phyloP scores from a whole-genome alignment of 1,140 invertebrate species.

The Sipha flava region DNA sequence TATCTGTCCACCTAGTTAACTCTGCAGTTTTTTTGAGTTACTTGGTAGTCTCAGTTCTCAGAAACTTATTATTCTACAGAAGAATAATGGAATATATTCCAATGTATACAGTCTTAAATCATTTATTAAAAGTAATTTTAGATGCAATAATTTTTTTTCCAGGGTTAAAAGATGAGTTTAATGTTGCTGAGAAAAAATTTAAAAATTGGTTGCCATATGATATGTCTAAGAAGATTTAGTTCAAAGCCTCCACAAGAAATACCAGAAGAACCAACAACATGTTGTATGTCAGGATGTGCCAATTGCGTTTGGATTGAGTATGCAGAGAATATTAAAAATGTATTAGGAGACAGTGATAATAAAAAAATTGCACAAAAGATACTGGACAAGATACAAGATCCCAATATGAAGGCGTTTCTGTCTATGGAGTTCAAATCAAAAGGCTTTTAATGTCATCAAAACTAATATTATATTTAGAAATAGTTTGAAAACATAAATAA shows the following conservation, averaged over 20 bases:
- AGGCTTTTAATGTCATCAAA: not conserved
- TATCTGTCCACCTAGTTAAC: too few species aligned
- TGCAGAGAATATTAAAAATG: conserved; percentile 66
- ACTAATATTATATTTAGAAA: not conserved
- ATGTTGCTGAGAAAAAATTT: not conserved
- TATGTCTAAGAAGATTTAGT: not conserved
- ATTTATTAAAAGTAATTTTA: too few species aligned
- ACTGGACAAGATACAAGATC: conserved; percentile 67
- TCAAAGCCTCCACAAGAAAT: conserved; percentile 37
- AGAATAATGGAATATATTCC: too few species aligned
- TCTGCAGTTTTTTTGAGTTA: too few species aligned
- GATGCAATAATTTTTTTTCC: not conserved
- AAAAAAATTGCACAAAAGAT: conserved; percentile 61
- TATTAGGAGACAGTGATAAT: conserved; percentile 56
- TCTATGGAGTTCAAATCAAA: conserved; percentile 55
- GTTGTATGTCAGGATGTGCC: conserved; percentile 86
- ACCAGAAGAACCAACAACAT: conserved; percentile 64
- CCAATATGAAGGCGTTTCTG: conserved; percentile 70
- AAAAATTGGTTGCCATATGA: not conserved
- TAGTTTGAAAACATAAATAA: not conserved
- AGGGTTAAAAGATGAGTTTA: not conserved
- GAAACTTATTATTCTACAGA: too few species aligned
- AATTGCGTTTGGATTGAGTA: conserved; percentile 94
- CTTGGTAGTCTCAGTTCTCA: too few species aligned
- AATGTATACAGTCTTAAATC: too few species aligned